These are phyloP conservation scores for Nematopogon swammerdamellus DNA, from an alignment of 2,888 invertebrate species.

Conservation along the genomic window DNA sequence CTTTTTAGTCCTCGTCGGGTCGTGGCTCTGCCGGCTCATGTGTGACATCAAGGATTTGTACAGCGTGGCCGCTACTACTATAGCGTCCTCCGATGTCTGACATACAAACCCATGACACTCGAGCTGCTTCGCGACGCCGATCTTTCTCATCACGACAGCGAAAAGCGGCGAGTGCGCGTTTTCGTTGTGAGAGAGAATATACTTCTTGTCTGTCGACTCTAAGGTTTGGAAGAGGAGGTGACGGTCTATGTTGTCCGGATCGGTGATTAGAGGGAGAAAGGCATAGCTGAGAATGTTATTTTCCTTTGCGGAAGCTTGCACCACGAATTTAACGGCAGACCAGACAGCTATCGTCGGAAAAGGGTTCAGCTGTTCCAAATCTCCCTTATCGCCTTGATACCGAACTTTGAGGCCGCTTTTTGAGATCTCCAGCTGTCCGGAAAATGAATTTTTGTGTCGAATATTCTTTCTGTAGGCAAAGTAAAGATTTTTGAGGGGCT, in stretches of 20 bases:
- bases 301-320: constrained; percentile 59
- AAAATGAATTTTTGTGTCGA: constrained; percentile 48
- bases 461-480: constrained; percentile 56
- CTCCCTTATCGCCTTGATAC: constrained; percentile 60
- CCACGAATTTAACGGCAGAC: constrained; percentile 86
- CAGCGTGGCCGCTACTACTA: constrained; percentile 86
- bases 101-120: constrained; percentile 93
- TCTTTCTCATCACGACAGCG: constrained; percentile 85
- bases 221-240: constrained; percentile 61
- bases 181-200: constrained; percentile 54
- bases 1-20: constrained; percentile 37
- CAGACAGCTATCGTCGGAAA: constrained; percentile 91
- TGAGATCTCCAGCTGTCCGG: constrained; percentile 65
- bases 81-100: constrained; percentile 85
- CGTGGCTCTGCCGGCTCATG: constrained; percentile 60
- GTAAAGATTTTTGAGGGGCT: constrained; percentile 73
- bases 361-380: constrained; percentile 68
- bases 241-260: constrained; percentile 76
- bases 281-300: constrained; percentile 61
- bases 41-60: constrained; percentile 86
- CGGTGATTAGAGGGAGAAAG: constrained; percentile 80
- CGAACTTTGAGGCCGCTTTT: constrained; percentile 70
- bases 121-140: constrained; percentile 71
- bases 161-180: constrained; percentile 80
- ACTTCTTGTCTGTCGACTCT: constrained; percentile 52